phyloP scores from a whole-genome alignment of 2,797 vertebrate species.

The Alosa sapidissima region DNA sequence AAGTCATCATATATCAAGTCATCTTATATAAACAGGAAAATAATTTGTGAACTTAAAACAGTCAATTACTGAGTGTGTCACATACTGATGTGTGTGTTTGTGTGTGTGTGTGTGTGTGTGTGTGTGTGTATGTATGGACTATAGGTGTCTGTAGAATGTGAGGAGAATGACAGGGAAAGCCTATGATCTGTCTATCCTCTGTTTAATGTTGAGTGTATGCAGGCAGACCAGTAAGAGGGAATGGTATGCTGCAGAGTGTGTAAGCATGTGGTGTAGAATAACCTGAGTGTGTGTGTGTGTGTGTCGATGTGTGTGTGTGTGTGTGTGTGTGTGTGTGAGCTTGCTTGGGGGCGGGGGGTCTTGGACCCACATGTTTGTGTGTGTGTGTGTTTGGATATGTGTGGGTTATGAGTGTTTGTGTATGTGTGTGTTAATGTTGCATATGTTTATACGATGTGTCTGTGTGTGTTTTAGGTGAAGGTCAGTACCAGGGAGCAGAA shows the following conservation, averaged over 20 bases:
- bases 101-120: conserved; percentile 29
- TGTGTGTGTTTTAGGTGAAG: conserved; percentile 23
- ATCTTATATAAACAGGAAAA: too few relatives aligned
- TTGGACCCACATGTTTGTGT: conserved; percentile 8
- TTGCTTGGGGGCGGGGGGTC: background rate
- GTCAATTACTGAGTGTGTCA: too few relatives aligned
- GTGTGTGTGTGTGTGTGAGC: conserved; percentile 29
- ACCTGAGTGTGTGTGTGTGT: conserved; percentile 30
- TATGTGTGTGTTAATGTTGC: conserved; percentile 25
- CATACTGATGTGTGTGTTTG: conserved; percentile 28
- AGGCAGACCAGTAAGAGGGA: background rate
- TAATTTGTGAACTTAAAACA: too few relatives aligned
- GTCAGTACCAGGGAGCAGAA: conserved; percentile 21
- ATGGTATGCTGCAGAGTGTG: conserved; percentile 20
- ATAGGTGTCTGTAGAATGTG: background rate
- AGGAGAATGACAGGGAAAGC: background rate
- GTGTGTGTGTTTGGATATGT: conserved; percentile 27
- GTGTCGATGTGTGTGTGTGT: conserved; percentile 36
- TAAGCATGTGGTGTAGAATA: conserved; percentile 5
- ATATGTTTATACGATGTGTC: conserved; percentile 20
- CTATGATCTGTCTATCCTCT: background rate
- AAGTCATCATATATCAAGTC: too few relatives aligned
- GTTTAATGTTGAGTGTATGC: conserved; percentile 5
- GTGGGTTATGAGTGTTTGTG: conserved; percentile 13
- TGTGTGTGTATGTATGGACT: conserved; percentile 25